Base-by-base conservation (phyloP, 2,797 vertebrate species). In the Falco naumanni region DNA sequence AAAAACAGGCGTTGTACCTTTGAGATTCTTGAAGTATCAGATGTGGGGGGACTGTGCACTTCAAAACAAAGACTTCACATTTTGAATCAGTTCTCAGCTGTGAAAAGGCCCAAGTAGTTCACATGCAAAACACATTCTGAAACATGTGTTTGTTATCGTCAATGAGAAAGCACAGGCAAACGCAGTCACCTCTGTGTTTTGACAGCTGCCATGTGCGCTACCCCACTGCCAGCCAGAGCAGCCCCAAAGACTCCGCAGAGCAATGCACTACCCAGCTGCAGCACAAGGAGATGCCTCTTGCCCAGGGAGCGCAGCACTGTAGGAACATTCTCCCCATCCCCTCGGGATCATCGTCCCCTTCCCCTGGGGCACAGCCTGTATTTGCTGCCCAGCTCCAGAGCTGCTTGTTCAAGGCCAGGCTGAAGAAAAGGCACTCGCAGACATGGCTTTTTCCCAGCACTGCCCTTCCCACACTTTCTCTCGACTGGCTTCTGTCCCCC, bases 121-220 rank as follows among this genome's bases (percentile, higher is more conserved):
- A 47, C 0, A 3, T 22, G 26, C 37, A 69, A 57, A 76, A 64
- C 10, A 12, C 61, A 29, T 37, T 29, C n/a, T 8, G 43, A 34
- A 61, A 57, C 39, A 17, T 5, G 17, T 0, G 2, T 39, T 61
- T 83, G 31, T 4, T 47, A 43, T 33, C 53, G 63, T 13, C 59
- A 43, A 4, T 7, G 9, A 57, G 43, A 68, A 33, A 41, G 45
- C 20, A 50, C 83, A 78, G 15, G 41, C 5, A 34, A 31, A 74
- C 0, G 0, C 4, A 45, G 31, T 2, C 45, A 59, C 34, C 61
- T 50, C 13, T 3, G 4, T 17, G 2, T 13, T 71, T 10, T 15
- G 31, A 6, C 11, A 57, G 5, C 22, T 13, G 56, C 29, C 9
- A 16, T 1, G 6, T 1, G 1, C 3, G 16, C 29, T n/a, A 29